Evolutionary conservation across 2,113 vertebrate species (phyloP).

Genomic region (Pteronura brasiliensis): DNA sequence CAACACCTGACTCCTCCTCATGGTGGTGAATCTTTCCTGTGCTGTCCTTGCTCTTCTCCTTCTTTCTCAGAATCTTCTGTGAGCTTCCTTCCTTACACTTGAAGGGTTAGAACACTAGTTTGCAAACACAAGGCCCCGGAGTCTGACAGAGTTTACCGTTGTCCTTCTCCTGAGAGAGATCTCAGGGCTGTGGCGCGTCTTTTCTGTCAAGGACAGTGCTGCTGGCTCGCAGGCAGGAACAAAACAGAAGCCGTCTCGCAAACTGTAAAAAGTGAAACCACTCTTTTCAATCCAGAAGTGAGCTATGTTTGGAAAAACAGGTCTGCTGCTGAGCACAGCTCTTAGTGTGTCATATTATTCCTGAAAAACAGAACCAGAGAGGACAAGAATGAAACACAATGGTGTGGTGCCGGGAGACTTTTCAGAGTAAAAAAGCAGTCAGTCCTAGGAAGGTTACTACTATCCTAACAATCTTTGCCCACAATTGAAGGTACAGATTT

Average conservation of each 20-base stretch:
- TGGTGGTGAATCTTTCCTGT: neutral
- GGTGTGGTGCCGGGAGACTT: neutral
- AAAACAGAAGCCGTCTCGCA: conserved; percentile 28
- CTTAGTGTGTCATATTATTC: neutral
- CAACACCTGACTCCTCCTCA: neutral
- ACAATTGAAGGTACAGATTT: neutral
- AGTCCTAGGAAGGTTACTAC: neutral
- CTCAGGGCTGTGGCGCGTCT: neutral
- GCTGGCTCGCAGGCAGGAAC: neutral
- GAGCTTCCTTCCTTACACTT: neutral
- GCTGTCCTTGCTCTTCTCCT: neutral
- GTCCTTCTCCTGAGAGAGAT: conserved; percentile 26
- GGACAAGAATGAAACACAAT: conserved; percentile 1
- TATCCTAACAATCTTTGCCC: neutral
- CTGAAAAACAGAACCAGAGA: neutral
- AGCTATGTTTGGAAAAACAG: neutral
- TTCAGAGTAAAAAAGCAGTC: neutral
- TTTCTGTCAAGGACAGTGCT: conserved; percentile 42
- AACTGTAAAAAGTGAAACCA: neutral
- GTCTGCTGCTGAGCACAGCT: neutral
- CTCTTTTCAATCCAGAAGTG: conserved; percentile 26
- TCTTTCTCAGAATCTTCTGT: neutral
- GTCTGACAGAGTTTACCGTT: neutral
- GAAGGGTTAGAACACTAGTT: neutral
- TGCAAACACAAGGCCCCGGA: conserved; percentile 25